Percentiles rank a stretch among this genome's conserved stretches.
Conservation (phyloP, 1,140 invertebrate genomes). For the Lucilia cuprina region DNA sequence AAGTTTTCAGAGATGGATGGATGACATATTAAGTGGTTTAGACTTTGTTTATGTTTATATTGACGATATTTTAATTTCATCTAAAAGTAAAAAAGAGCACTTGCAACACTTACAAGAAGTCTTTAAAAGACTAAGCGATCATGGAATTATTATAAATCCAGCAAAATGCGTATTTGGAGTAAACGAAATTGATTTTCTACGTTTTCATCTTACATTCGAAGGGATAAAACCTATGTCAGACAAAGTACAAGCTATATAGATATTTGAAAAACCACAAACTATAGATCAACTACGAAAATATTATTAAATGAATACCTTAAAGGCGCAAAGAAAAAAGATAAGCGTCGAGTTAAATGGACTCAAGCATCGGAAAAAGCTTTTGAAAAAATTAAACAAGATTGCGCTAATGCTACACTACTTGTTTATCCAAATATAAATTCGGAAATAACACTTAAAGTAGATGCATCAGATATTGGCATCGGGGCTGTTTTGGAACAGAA, state of each 20-base stretch:
- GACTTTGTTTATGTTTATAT: conserved; percentile 62
- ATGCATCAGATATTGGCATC: background rate
- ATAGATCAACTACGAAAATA: too few species aligned
- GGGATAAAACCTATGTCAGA: background rate
- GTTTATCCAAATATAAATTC: background rate
- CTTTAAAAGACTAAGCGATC: conserved; percentile 42
- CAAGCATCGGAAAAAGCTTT: too few species aligned
- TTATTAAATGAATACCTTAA: too few species aligned
- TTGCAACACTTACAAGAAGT: conserved; percentile 41
- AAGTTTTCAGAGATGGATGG: too few species aligned
- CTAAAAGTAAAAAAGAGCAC: conserved; percentile 48
- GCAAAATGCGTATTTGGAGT: background rate
- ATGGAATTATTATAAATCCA: background rate
- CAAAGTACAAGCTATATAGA: too few species aligned
- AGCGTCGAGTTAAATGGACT: background rate
- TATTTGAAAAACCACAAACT: too few species aligned
- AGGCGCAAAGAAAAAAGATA: too few species aligned
- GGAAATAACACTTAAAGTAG: background rate
- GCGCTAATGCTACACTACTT: background rate
- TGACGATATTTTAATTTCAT: conserved; percentile 65
- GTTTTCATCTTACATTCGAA: background rate
- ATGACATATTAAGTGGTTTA: conserved; percentile 42
- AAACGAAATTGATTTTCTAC: background rate
- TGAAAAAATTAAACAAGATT: background rate
- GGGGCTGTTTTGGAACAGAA: background rate